A percentile compares a stretch with the other conserved stretches of the same genome.
phyloP scores from a whole-genome alignment of 2,797 vertebrate genomes.

The Sternotherus odoratus region DNA sequence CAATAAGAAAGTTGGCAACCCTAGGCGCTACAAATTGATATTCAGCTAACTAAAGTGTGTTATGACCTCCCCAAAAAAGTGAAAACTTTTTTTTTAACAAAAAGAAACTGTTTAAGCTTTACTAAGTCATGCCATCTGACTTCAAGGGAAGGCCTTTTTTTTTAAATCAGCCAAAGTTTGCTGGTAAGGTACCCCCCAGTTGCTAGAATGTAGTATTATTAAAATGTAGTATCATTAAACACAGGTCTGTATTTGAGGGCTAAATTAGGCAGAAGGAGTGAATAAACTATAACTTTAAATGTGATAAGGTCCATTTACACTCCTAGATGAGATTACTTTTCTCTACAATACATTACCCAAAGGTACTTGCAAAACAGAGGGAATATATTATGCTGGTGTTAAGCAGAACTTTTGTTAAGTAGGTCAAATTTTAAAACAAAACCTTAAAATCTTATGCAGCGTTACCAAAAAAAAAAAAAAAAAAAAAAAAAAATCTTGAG shows the following conservation, averaged over 20 bases:
- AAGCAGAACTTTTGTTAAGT: conserved; percentile 80
- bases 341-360: conserved; percentile 75
- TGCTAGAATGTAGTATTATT: conserved; percentile 62
- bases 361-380: conserved; percentile 69
- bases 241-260: conserved; percentile 42
- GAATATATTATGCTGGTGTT: conserved; percentile 59
- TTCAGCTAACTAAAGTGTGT: background rate
- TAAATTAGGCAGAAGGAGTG: conserved; percentile 65
- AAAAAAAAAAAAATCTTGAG: conserved; percentile 19
- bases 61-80: conserved; percentile 11
- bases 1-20: too few relatives aligned
- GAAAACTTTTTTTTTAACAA: background rate
- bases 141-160: conserved; percentile 42
- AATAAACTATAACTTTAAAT: conserved; percentile 68
- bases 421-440: conserved; percentile 81
- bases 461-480: conserved; percentile 66
- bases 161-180: conserved; percentile 58
- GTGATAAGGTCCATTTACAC: conserved; percentile 76
- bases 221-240: conserved; percentile 74
- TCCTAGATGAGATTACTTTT: conserved; percentile 74
- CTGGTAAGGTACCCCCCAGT: conserved; percentile 28
- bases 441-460: conserved; percentile 77
- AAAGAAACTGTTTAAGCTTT: conserved; percentile 11
- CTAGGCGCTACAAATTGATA: background rate
- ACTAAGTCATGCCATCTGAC: background rate